Evolutionary conservation across 2,888 invertebrate genomes (phyloP), one percentile per base, ranked within the genome.

Genomic region (Lasius platythorax): DNA sequence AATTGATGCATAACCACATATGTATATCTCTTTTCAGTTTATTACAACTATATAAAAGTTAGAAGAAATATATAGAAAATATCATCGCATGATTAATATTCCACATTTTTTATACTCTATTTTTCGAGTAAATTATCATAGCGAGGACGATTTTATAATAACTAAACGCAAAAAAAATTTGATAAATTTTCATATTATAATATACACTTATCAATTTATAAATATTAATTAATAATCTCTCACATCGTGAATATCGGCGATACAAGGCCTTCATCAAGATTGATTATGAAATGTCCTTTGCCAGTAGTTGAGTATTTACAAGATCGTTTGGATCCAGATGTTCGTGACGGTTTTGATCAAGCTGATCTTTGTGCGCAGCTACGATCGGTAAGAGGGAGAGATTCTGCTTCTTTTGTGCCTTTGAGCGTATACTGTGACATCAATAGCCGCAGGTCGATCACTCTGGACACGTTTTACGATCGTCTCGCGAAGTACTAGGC

Each of bases 351-450:
- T 79, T 79, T 79, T 79, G 79, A 79, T 79, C 70, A 70, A 79
- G 70, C 61, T 79, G 37, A 72, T 79, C 79, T 79, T 79, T 72
- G 79, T 79, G 58, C 46, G 70, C 46, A 23, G 12, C 61, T n/a
- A 58, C 6, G 70, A 61, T 58, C 70, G 53, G 46, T 50, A 37
- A 67, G 40, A 82, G 61, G 66, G 82, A 67, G 70, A 70, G 67
- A 83, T 46, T 72, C 53, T 70, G 75, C 76, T 72, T 76, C 85
- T 72, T 85, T 85, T 85, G 83, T 85, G 33, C 12, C 46, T 12
- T 28, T 53, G 53, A 50, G 43, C 64, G 81, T 56, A 56, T 15
- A 56, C 46, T 72, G 37, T 79, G 72, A 72, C 79, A 46, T 70
- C 79, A 79, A 79, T 70, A 46, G 70, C 46, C 72, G 46, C 79